Evolutionary conservation across 2,888 invertebrate genomes (phyloP), one percentile per base, ranked within the genome.

Genomic region (Tetragonisca angustula): DNA sequence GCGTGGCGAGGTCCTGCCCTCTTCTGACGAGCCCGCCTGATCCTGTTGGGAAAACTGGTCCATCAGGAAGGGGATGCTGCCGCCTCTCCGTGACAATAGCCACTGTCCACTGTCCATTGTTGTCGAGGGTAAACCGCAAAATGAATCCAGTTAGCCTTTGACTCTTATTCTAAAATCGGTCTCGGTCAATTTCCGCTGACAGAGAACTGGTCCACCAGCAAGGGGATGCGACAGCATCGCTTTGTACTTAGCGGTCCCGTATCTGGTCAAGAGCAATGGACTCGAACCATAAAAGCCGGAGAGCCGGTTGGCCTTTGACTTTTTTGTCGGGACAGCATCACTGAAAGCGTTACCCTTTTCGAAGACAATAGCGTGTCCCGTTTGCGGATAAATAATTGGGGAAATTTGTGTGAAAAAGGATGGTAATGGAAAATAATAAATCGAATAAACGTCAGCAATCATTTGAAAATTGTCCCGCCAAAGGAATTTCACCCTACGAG

Each of bases 41-140:
- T 70, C 79, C 82, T 67, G 56, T 43, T 68, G 21, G 74, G 67
- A 81, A 81, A 88, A 94, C 94, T 92, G 94, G 94, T 93, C 93
- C 94, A 93, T 86, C 82, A 79, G 50, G 79, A 80, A 64, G 90
- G 91, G 91, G 93, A 93, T 93, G 93, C 93, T 93, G 93, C 75
- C 81, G 76, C 85, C 77, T 76, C 68, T 69, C 17, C 69, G 15
- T 74, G 76, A 90, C 89, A 91, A 91, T 92, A 88, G 76, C 91
- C 92, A 90, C 84, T 92, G 93, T 93, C 94, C 93, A 92, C 91
- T 43, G 56, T 92, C 89, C 81, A 88, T 91, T 85, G 85, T 91
- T 80, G 62, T 84, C 81, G 83, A 79, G 89, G 89, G 87, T 79
- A 79, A 78, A 92, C 93, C 93, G 83, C 92, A 91, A 90, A 93